phyloP scores from a whole-genome alignment of 1,140 invertebrate genomes.

The Latrodectus geometricus region DNA sequence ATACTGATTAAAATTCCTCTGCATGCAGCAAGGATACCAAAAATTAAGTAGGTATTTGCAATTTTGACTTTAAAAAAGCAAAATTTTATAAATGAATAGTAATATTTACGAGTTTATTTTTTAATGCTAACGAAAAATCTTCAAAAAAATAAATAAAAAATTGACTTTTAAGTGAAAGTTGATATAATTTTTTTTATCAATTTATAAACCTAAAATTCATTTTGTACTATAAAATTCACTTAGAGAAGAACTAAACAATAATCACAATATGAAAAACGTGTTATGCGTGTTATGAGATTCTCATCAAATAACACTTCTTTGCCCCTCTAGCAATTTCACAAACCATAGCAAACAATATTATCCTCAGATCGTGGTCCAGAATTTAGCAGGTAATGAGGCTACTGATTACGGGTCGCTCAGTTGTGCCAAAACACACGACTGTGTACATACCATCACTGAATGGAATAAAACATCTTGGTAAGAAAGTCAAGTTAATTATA shows the following conservation, averaged over 20 bases:
- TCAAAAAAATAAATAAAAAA: not conserved
- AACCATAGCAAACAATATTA: not conserved
- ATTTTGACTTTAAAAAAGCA: too few species aligned
- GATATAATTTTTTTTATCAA: not conserved
- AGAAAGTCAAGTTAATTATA: constrained; percentile 11
- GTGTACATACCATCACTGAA: not conserved
- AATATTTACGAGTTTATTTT: not conserved
- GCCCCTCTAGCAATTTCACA: not conserved
- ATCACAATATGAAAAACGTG: not conserved
- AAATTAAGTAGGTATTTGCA: too few species aligned
- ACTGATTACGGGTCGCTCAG: constrained; percentile 8
- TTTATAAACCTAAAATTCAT: not conserved
- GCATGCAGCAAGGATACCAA: too few species aligned
- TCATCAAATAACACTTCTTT: not conserved
- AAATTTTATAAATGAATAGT: not conserved
- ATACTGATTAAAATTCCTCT: too few species aligned
- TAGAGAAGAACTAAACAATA: not conserved
- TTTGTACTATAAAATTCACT: not conserved
- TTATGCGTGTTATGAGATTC: not conserved
- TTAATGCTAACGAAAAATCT: not conserved
- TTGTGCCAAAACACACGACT: constrained; percentile 1
- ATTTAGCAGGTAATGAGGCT: constrained; percentile 14
- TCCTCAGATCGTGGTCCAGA: constrained; percentile 18
- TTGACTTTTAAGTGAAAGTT: not conserved
- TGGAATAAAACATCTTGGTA: constrained; percentile 9